Evolutionary conservation across 2,888 invertebrate species (phyloP).

Genomic region (Tillus elongatus): DNA sequence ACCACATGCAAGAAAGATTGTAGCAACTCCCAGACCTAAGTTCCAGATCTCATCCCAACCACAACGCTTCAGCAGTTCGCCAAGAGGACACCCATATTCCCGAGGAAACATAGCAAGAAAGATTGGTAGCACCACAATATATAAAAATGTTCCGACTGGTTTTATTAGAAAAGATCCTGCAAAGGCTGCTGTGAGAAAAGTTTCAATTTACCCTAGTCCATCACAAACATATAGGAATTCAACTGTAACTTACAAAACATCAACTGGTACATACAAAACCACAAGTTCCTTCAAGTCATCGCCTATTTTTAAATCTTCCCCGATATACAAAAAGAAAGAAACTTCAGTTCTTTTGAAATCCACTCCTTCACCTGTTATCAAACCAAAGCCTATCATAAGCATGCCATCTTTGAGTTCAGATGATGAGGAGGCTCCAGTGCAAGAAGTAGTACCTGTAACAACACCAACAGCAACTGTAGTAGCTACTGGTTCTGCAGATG

Average conservation of each 20-base stretch:
- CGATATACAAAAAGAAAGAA: constrained; percentile 14
- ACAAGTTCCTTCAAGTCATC: neutral
- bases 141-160: constrained; percentile 18
- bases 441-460: constrained; percentile 14
- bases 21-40: constrained; percentile 22
- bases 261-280: constrained; percentile 6
- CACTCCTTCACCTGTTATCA: constrained; percentile 8
- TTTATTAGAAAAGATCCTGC: neutral
- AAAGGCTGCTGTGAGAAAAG: neutral
- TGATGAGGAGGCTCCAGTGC: constrained; percentile 35
- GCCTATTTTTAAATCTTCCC: constrained; percentile 13
- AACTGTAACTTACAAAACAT: neutral
- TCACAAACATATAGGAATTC: neutral
- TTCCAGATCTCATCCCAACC: constrained; percentile 19
- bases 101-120: constrained; percentile 22
- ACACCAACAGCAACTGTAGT: constrained; percentile 6
- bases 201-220: too few relatives aligned
- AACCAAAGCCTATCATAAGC: constrained; percentile 30
- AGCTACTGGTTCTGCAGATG: constrained; percentile 10
- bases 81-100: neutral
- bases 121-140: constrained; percentile 30
- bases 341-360: neutral
- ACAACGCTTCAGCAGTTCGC: neutral
- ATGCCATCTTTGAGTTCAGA: constrained; percentile 34
- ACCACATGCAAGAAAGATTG: constrained; percentile 8